phyloP scores from a whole-genome alignment of 30 jellyfish, hydroid and myxozoan species.

The Hydra vulgaris region DNA sequence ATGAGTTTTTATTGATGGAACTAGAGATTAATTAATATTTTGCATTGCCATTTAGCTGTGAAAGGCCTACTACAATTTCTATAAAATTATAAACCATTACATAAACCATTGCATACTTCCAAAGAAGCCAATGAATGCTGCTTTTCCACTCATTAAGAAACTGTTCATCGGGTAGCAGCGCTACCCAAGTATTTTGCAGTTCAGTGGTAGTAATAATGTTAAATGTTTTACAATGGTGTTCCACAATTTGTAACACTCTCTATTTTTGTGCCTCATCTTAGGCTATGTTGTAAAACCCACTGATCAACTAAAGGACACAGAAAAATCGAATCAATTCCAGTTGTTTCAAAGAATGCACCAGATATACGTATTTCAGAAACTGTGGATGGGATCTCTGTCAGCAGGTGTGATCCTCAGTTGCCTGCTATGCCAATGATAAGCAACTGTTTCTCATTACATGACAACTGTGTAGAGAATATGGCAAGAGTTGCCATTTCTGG shows the following conservation, averaged over 20 bases:
- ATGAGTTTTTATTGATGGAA: too few relatives aligned
- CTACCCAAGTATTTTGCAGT: not conserved
- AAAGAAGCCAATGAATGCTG: too few relatives aligned
- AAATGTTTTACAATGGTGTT: not conserved
- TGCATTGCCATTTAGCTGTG: too few relatives aligned
- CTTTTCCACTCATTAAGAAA: too few relatives aligned
- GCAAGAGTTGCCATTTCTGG: not conserved
- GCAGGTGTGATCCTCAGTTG: too few relatives aligned
- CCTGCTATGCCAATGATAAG: not conserved
- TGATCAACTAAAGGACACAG: not conserved
- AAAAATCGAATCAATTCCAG: not conserved
- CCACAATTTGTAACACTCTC: not conserved
- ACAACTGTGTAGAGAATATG: not conserved
- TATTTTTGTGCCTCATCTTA: not conserved
- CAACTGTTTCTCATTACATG: not conserved
- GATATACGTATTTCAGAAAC: not conserved
- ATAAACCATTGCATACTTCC: too few relatives aligned
- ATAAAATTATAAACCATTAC: too few relatives aligned
- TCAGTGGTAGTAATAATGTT: not conserved
- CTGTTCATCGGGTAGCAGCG: too few relatives aligned
- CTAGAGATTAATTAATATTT: too few relatives aligned
- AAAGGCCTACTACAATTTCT: too few relatives aligned
- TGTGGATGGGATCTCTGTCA: not conserved
- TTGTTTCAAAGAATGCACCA: not conserved
- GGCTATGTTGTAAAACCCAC: not conserved